These are phyloP conservation scores for Clivina fossor DNA, from an alignment of 2,888 invertebrate species.

Conservation along the genomic window DNA sequence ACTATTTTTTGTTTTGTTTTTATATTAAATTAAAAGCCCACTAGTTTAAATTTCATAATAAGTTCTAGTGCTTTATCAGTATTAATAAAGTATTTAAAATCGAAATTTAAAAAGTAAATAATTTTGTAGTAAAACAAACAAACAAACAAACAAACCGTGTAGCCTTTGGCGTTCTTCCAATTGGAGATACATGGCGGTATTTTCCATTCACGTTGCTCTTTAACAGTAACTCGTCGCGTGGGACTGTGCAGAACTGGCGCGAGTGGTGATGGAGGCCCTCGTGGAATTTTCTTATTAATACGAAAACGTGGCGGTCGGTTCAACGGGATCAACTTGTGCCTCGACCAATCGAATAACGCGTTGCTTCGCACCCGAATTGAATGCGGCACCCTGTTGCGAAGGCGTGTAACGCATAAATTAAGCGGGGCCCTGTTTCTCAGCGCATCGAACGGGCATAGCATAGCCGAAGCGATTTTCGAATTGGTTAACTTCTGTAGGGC, in stretches of 20 bases:
- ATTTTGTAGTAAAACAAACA: no score
- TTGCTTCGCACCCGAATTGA: conserved; percentile 97
- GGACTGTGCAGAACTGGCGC: conserved; percentile 99
- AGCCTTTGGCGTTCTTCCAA: conserved; percentile 98
- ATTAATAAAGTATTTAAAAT: no score
- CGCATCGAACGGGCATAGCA: conserved; percentile 96
- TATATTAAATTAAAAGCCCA: no score
- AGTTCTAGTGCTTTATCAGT: no score
- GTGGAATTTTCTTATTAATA: conserved; percentile 98
- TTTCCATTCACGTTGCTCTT: conserved; percentile 99
- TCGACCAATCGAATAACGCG: conserved; percentile 95
- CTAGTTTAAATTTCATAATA: no score
- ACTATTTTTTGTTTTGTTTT: no score
- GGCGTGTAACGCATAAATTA: conserved; percentile 98
- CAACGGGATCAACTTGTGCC: conserved; percentile 95
- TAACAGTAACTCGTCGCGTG: conserved; percentile 96
- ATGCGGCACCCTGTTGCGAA: conserved; percentile 91
- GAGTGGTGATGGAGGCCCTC: conserved; percentile 98
- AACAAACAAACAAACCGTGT: no score
- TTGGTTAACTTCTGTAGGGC: conserved; percentile 89
- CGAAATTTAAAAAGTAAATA: no score
- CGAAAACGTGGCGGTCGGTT: conserved; percentile 97
- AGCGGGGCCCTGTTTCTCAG: conserved; percentile 90
- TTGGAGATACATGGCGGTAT: conserved; percentile 98
- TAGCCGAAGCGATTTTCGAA: conserved; percentile 90